phyloP scores from a whole-genome alignment of 2,888 invertebrate species.

The Tenthredo notha region DNA sequence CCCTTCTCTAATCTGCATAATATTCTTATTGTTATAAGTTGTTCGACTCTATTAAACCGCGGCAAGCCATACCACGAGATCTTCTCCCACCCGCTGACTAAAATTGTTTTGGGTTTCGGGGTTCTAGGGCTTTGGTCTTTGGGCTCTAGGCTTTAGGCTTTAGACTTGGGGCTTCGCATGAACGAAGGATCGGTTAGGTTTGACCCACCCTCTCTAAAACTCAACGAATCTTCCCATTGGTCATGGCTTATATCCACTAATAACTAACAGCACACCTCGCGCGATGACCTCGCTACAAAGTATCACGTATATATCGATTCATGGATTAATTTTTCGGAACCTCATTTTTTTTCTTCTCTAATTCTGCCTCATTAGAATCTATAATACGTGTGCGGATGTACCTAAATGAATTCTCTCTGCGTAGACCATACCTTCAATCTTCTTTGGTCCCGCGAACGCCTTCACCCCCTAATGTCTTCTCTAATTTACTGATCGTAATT shows the following conservation, averaged over 20 bases:
- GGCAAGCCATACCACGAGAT: conserved; percentile 22
- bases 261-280: conserved; percentile 34
- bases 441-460: neutral
- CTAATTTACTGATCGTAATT: neutral
- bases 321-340: neutral
- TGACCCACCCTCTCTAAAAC: neutral
- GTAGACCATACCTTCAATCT: neutral
- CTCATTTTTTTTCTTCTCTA: neutral
- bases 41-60: conserved; percentile 45
- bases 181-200: neutral
- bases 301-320: neutral
- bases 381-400: too few relatives aligned
- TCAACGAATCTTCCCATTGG: conserved; percentile 29
- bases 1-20: conserved; percentile 40
- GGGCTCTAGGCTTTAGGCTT: neutral
- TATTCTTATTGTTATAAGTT: conserved; percentile 33
- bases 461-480: neutral
- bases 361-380: neutral
- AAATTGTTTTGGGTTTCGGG: conserved; percentile 5
- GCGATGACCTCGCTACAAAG: neutral
- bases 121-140: neutral
- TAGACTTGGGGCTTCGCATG: neutral
- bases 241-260: conserved; percentile 30
- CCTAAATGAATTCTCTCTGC: too few relatives aligned
- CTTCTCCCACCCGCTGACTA: neutral